Evolutionary conservation across 2,113 vertebrate species (phyloP).

Genomic region (Ranitomeya imitator): DNA sequence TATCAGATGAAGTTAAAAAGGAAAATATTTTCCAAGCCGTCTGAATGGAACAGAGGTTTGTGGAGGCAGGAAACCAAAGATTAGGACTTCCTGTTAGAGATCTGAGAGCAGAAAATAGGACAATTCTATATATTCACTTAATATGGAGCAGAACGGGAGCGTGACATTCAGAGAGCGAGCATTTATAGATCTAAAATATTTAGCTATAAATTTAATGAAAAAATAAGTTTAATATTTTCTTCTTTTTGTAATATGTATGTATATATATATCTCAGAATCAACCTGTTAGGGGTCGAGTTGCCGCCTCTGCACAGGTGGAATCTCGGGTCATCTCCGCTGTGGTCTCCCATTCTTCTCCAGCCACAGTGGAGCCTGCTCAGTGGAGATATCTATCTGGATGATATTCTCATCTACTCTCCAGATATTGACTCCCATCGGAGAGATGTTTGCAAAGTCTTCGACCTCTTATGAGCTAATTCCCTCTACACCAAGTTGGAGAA

Average conservation of each 20-base stretch:
- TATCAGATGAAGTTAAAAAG: conserved; percentile 44
- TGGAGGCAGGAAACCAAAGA: conserved; percentile 47
- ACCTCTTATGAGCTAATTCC: too few relatives aligned
- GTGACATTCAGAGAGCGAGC: background rate
- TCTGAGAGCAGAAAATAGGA: conserved; percentile 45
- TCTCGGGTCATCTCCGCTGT: too few relatives aligned
- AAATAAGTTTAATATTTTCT: background rate
- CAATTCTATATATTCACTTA: conserved; percentile 33
- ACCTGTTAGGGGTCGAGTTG: too few relatives aligned
- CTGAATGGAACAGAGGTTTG: conserved; percentile 35
- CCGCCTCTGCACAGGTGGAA: too few relatives aligned
- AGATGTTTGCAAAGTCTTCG: too few relatives aligned
- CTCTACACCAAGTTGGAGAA: too few relatives aligned
- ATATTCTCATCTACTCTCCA: too few relatives aligned
- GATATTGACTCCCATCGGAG: too few relatives aligned
- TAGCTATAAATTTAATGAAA: background rate
- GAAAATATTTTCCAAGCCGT: conserved; percentile 49
- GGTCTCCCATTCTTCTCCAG: too few relatives aligned
- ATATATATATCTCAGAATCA: background rate
- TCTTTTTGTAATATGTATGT: background rate
- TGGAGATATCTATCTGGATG: too few relatives aligned
- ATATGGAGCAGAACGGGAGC: background rate
- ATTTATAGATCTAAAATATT: conserved; percentile 40
- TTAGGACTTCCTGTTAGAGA: conserved; percentile 53
- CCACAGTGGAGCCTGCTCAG: too few relatives aligned